phyloP scores from a whole-genome alignment of 1,140 invertebrate species.

The Sminthurinus signatus region DNA sequence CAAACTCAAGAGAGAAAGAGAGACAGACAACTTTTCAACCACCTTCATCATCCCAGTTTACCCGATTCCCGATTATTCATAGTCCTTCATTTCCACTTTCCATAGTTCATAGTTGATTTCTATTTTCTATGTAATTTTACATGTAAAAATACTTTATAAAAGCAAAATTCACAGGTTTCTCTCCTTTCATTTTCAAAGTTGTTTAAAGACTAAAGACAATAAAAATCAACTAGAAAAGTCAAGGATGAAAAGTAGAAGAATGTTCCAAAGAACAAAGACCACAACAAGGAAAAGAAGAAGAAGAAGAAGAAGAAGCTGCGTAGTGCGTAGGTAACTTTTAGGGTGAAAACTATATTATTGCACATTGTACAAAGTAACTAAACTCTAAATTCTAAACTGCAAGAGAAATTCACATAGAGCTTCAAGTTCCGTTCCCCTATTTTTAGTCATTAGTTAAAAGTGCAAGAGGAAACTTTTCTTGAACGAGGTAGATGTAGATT shows the following conservation, averaged over 20 bases:
- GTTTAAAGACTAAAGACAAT: neutral
- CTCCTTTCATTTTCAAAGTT: constrained; percentile 7
- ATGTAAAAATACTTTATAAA: no score
- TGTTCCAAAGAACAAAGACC: neutral
- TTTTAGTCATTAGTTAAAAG: no score
- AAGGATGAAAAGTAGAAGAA: neutral
- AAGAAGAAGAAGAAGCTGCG: neutral
- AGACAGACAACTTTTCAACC: neutral
- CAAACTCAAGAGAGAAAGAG: neutral
- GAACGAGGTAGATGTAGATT: no score
- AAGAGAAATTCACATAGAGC: no score
- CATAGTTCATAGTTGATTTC: no score
- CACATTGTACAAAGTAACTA: no score
- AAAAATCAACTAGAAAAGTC: neutral
- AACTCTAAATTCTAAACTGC: no score
- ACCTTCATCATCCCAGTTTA: neutral
- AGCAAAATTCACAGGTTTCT: no score
- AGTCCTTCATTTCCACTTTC: neutral
- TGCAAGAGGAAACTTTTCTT: no score
- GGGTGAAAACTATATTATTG: neutral
- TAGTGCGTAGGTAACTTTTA: neutral
- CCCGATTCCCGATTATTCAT: constrained; percentile 1
- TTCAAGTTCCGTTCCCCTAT: no score
- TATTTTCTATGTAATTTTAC: no score
- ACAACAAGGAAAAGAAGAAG: neutral